Base-by-base conservation (phyloP, 1,140 invertebrate species). In the Drosophila tristis region DNA sequence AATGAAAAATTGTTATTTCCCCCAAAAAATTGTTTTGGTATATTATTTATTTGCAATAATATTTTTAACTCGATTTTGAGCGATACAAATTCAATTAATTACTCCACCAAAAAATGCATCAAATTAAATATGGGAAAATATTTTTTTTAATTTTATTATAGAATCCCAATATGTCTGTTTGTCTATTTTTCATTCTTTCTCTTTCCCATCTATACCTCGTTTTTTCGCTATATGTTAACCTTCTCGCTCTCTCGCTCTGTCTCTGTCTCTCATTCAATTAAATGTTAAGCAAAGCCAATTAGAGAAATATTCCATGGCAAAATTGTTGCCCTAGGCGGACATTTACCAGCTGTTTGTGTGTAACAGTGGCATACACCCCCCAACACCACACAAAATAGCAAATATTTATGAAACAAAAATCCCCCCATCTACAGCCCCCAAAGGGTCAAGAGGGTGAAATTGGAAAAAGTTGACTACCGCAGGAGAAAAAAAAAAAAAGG, bases 381-480 rank as follows among this genome's bases (percentile, higher is more conserved):
- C 63, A 0, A 16, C 16, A 16, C 60, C 26, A 55, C 60, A 54
- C 55, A 23, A 58, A 67, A 66, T 43, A 47, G 26, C 68, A 72
- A 86, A 87, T 86, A 82, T 86, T 86, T 81, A 78, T 87, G 81
- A 80, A 77, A 86, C 70, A 55, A 58, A 76, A 68, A 48, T 60
- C 63, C 70, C 25, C 43, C 20, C 15, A 51, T 31, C 29, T 35
- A 39, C 42, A 31, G 44, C 48, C 56, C 44, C 47, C 48, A 75
- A 62, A 66, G 56, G 58, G 50, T 49, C 66, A 63, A 71, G 65
- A 55, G 78, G 82, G 70, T 72, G 44, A 86, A 75, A 81, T 72
- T 85, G 72, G 47, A 76, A 80, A 84, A 80, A 65, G 79, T 74
- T 63, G 44, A 57, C 67, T 57, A 47, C 54, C 62, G 50, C 65